A percentile compares a stretch with the other conserved stretches of the same genome.
Evolutionary conservation across 2,113 vertebrate species (phyloP).

Genomic region (Pangasianodon hypophthalmus): DNA sequence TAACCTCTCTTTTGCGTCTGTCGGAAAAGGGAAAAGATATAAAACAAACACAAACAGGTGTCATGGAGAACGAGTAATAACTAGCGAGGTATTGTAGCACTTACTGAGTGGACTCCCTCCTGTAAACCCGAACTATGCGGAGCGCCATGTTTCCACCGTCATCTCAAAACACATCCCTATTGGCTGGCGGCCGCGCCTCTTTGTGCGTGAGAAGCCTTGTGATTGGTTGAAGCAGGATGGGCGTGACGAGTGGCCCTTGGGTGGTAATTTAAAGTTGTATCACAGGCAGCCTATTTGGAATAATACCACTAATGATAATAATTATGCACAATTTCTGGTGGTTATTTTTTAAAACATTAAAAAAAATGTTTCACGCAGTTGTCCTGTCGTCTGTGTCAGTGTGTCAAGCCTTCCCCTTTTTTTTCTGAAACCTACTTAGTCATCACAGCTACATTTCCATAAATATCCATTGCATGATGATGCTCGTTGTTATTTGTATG

Average conservation of each 20-base stretch:
- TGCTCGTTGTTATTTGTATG: conserved; percentile 51
- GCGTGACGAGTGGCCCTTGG: not conserved
- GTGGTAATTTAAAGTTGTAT: conserved; percentile 55
- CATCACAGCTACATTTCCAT: conserved; percentile 39
- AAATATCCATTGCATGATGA: conserved; percentile 55
- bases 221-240: conserved; percentile 61
- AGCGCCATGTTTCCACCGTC: conserved; percentile 73
- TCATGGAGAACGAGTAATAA: not conserved
- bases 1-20: not conserved
- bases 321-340: not conserved
- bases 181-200: conserved; percentile 51
- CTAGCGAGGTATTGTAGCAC: conserved; percentile 40
- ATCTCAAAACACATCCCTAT: conserved; percentile 40
- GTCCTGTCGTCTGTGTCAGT: not conserved
- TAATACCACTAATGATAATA: not conserved
- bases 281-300: not conserved
- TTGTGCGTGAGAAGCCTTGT: not conserved
- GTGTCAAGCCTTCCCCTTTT: not conserved
- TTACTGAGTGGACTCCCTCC: conserved; percentile 65
- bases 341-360: not conserved
- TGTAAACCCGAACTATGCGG: conserved; percentile 55
- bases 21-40: not conserved
- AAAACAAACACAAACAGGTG: not conserved
- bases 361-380: not conserved
- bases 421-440: conserved; percentile 3